Base-by-base conservation (phyloP, 2,888 invertebrate species). In the Coleophora flavipennella region DNA sequence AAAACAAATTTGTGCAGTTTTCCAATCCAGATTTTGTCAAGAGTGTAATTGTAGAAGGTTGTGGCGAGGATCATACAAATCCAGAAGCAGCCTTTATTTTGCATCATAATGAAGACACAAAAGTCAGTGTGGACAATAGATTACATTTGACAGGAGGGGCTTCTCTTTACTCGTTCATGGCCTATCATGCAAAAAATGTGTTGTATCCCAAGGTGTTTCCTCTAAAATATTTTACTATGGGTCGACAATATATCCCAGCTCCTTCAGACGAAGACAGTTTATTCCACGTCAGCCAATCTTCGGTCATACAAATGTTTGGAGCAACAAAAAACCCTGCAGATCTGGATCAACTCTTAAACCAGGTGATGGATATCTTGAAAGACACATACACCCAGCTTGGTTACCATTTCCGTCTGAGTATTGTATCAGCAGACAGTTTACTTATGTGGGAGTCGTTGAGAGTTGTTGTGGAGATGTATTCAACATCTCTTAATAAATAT, bases 21-120 rank as follows among this genome's bases (percentile, higher is more conserved):
- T 89, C 91, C 1, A 93, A 93, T 66, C 86, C 93, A 1, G 94
- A 95, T 73, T 94, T 95, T 74, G 86, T 88, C 4, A 89, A 91
- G 40, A 92, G 91, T 59, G 73, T 92, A 1, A 76, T 95, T 3
- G 77, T 93, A 6, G 94, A 95, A 76, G 94, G 92, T 35, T 88
- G 90, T 54, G 91, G 91, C 2, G 59, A 75, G 27, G 80, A 89
- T 56, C 87, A 88, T 32, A 78, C 86, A 2, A 77, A 89, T 51
- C 72, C 86, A 1, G 55, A 75, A 28, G 58, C 73, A n/a, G 76
- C 87, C 8, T 91, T 91, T 51, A 86, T 90, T 38, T 59, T 92
- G 29, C 76, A 88, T 48, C 81, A 88, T 43, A 84, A 86, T 41
- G 83, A 86, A 33, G 86, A 89, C 36, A 69, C 86, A 9, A 77